A percentile compares a stretch with the other conserved stretches of the same genome.
phyloP scores from a whole-genome alignment of 2,113 vertebrate genomes.

The Cochlearius cochlearius region DNA sequence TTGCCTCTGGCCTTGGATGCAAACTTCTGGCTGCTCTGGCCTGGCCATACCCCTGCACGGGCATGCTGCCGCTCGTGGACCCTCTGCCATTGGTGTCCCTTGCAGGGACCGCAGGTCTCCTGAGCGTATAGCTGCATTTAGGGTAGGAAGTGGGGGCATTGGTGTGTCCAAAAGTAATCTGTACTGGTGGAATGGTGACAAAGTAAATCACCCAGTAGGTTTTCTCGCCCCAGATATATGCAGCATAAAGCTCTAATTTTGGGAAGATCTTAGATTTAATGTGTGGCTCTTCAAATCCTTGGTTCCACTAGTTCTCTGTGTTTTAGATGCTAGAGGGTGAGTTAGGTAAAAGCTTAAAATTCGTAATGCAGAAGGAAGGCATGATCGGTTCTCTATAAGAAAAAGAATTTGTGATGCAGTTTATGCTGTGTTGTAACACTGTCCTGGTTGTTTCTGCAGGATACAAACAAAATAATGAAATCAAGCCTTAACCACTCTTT shows the following conservation, averaged over 20 bases:
- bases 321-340: not conserved
- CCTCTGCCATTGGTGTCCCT: not conserved
- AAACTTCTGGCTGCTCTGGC: not conserved
- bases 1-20: not conserved
- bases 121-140: fast-evolving
- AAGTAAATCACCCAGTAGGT: not conserved
- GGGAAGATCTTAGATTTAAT: not conserved
- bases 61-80: not conserved
- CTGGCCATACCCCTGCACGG: too few species aligned
- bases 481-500: not conserved
- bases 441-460: constrained; percentile 36
- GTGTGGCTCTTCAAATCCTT: not conserved
- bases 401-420: not conserved
- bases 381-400: not conserved
- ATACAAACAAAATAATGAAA: constrained; percentile 20
- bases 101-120: not conserved
- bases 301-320: not conserved
- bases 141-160: not conserved
- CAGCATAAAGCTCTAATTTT: not conserved
- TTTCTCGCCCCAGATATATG: not conserved
- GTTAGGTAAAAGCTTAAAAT: not conserved
- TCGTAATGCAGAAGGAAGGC: not conserved
- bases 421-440: not conserved
- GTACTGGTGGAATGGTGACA: not conserved
- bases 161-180: not conserved